phyloP scores from a whole-genome alignment of 2,888 invertebrate genomes.

The Andricus quercusramuli region DNA sequence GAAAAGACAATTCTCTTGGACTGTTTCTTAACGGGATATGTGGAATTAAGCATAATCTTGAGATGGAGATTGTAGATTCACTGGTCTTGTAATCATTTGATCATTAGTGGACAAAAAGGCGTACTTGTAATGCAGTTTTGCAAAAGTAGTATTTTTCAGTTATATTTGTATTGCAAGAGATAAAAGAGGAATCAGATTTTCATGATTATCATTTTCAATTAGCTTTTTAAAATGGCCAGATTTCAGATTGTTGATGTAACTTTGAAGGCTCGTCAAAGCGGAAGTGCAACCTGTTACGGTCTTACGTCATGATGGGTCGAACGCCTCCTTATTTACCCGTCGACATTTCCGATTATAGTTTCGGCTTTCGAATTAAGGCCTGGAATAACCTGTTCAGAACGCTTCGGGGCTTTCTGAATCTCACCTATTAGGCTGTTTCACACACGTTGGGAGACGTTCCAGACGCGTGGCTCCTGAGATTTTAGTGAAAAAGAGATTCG shows the following conservation, averaged over 20 bases:
- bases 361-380: conserved; percentile 65
- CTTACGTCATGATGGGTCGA: conserved; percentile 63
- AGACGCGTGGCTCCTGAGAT: conserved; percentile 3
- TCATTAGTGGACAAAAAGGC: conserved; percentile 28
- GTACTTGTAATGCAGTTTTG: conserved; percentile 3
- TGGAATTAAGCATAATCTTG: conserved; percentile 12
- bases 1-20: conserved; percentile 34
- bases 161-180: background rate
- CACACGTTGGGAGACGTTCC: conserved; percentile 52
- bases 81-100: conserved; percentile 34
- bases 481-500: background rate
- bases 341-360: conserved; percentile 69
- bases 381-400: conserved; percentile 60
- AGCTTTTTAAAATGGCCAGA: background rate
- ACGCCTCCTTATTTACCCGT: conserved; percentile 65
- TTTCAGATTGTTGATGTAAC: background rate
- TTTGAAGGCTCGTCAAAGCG: conserved; percentile 53
- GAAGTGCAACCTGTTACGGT: conserved; percentile 56
- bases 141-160: conserved; percentile 1
- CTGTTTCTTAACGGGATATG: conserved; percentile 29
- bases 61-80: conserved; percentile 18
- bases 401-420: conserved; percentile 46
- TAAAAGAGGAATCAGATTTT: background rate
- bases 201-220: background rate
- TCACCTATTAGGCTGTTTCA: conserved; percentile 51